phyloP scores from a whole-genome alignment of 2,888 invertebrate genomes.

The Venusia cambrica region DNA sequence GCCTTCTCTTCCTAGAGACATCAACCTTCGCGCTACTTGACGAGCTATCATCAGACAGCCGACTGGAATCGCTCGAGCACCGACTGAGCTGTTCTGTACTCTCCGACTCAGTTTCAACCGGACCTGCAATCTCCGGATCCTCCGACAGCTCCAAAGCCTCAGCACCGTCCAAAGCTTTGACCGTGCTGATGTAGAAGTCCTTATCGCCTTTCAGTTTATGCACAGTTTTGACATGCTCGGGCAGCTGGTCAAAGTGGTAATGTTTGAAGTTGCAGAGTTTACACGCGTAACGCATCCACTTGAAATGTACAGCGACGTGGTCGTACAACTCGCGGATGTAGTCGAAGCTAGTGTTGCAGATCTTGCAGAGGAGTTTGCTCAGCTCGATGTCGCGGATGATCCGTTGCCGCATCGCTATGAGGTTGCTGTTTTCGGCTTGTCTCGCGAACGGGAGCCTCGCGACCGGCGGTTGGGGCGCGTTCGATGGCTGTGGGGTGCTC shows the following conservation, averaged over 20 bases:
- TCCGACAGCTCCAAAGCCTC: slow-evolving; percentile 62
- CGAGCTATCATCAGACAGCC: slow-evolving; percentile 70
- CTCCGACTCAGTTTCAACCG: slow-evolving; percentile 60
- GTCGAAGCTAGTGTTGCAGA: slow-evolving; percentile 73
- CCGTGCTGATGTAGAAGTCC: slow-evolving; percentile 73
- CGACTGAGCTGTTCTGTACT: slow-evolving; percentile 67
- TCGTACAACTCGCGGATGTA: slow-evolving; percentile 75
- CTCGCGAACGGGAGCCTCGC: slow-evolving; percentile 56
- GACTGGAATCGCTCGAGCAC: slow-evolving; percentile 71
- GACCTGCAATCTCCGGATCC: slow-evolving; percentile 41
- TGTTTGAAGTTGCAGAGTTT: slow-evolving; percentile 86
- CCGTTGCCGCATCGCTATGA: slow-evolving; percentile 58
- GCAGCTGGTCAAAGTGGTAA: slow-evolving; percentile 83
- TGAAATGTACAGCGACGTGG: slow-evolving; percentile 85
- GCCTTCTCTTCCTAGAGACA: slow-evolving; percentile 59
- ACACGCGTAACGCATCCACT: slow-evolving; percentile 88
- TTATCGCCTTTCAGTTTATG: slow-evolving; percentile 82
- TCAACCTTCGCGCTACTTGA: slow-evolving; percentile 59
- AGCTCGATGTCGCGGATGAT: slow-evolving; percentile 63
- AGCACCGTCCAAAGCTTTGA: slow-evolving; percentile 64
- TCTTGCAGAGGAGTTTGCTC: slow-evolving; percentile 68
- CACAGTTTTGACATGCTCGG: slow-evolving; percentile 83
- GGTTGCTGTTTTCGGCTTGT: slow-evolving; percentile 63
- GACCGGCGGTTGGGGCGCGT: slow-evolving; percentile 2
- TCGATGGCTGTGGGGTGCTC: too few relatives aligned